Conservation (phyloP, 2,888 invertebrate genomes). For the Dorcus hopei region DNA sequence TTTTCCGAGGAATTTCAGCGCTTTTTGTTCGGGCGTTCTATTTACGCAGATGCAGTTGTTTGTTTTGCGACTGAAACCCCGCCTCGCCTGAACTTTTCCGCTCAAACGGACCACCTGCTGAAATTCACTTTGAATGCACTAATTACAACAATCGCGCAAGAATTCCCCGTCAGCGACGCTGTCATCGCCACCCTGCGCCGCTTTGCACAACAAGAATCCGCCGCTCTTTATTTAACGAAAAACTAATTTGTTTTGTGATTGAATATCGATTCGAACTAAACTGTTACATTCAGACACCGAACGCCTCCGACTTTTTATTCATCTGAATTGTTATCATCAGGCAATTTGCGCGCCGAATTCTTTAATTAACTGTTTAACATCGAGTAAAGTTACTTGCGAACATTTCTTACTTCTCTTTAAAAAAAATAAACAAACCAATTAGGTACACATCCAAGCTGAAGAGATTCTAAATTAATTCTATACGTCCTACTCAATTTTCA, state of each 20-base stretch:
- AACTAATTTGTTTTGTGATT: slow-evolving; percentile 42
- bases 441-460: too few species aligned
- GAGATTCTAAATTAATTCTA: too few species aligned
- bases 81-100: not conserved
- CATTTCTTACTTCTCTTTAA: too few species aligned
- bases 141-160: slow-evolving; percentile 30
- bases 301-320: slow-evolving; percentile 7
- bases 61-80: slow-evolving; percentile 21
- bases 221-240: slow-evolving; percentile 37
- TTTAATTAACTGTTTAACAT: too few species aligned
- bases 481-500: too few species aligned
- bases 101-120: slow-evolving; percentile 25
- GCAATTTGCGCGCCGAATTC: too few species aligned
- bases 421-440: too few species aligned
- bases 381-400: too few species aligned
- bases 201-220: slow-evolving; percentile 29
- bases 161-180: slow-evolving; percentile 17
- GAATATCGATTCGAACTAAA: slow-evolving; percentile 34
- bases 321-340: too few species aligned
- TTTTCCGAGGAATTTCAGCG: not conserved
- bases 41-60: slow-evolving; percentile 23
- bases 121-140: slow-evolving; percentile 30
- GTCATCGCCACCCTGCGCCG: slow-evolving; percentile 28
- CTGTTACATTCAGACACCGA: slow-evolving; percentile 20
- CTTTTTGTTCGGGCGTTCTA: slow-evolving; percentile 1